Evolutionary conservation across 1,140 invertebrate species (phyloP).

Genomic region (Cydia fagiglandana): DNA sequence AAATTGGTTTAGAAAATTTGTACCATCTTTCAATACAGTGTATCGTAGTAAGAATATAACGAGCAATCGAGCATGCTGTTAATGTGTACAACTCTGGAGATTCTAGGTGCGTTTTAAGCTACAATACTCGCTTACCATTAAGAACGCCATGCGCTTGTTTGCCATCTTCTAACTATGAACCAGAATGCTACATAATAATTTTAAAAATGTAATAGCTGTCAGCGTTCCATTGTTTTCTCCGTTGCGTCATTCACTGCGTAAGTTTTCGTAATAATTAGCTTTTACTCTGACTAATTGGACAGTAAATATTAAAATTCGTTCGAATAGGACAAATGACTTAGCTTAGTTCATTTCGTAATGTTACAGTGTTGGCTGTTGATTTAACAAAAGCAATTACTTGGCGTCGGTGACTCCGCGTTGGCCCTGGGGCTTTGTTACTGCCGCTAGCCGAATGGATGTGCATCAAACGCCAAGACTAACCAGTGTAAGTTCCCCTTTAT

Average conservation of each 20-base stretch:
- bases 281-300: constrained; percentile 22
- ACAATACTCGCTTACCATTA: no score
- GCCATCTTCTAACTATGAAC: neutral
- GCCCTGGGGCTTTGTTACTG: constrained; percentile 29
- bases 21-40: no score
- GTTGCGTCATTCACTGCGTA: constrained; percentile 17
- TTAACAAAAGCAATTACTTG: constrained; percentile 71
- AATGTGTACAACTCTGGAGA: no score
- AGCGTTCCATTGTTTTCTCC: constrained; percentile 24
- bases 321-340: constrained; percentile 40
- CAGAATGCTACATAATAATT: neutral
- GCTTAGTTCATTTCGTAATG: constrained; percentile 36
- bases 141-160: no score
- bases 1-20: no score
- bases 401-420: constrained; percentile 50
- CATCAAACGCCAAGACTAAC: neutral
- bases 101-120: no score
- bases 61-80: no score
- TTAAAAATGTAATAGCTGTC: neutral
- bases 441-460: neutral
- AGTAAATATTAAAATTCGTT: constrained; percentile 39
- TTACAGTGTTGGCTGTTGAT: constrained; percentile 51
- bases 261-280: constrained; percentile 30
- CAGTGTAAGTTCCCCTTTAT: neutral
- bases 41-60: no score